These are phyloP conservation scores for Nematolebias whitei DNA, from an alignment of 2,113 vertebrate genomes.

Conservation along the genomic window DNA sequence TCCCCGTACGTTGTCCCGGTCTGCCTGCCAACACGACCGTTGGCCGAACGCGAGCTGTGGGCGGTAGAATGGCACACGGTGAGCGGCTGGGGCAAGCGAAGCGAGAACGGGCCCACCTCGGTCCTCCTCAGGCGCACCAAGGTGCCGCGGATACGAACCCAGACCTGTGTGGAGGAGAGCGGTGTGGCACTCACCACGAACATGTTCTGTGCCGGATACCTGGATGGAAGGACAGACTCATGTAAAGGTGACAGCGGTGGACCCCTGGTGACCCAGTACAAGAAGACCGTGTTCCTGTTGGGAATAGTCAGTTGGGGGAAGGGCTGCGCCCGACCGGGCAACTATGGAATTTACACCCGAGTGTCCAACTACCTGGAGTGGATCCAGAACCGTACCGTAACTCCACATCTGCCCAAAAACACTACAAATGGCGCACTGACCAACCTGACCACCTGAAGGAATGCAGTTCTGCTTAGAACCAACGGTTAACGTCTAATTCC, in stretches of 20 bases:
- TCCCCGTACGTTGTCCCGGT: conserved; percentile 80
- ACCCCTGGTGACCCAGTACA: conserved; percentile 87
- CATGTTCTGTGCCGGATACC: conserved; percentile 97
- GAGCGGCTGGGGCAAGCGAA: conserved; percentile 89
- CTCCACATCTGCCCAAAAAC: not conserved
- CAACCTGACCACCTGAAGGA: conserved; percentile 23
- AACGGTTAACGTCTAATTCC: no score
- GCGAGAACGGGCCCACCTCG: conserved; percentile 83
- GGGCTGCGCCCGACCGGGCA: conserved; percentile 87
- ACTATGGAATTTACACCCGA: conserved; percentile 91
- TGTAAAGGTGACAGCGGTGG: conserved; percentile 96
- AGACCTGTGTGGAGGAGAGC: conserved; percentile 81
- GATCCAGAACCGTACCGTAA: conserved; percentile 76
- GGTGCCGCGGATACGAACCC: conserved; percentile 85
- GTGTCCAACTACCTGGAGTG: conserved; percentile 87
- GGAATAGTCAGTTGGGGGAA: conserved; percentile 95
- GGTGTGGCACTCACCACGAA: conserved; percentile 83
- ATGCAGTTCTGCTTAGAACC: no score
- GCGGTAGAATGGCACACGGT: conserved; percentile 82
- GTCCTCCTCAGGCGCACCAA: conserved; percentile 79
- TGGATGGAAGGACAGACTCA: conserved; percentile 84
- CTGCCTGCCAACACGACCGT: conserved; percentile 84
- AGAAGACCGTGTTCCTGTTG: conserved; percentile 86
- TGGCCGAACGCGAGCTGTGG: conserved; percentile 81
- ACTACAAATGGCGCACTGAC: not conserved